phyloP scores from a whole-genome alignment of 2,888 invertebrate species.

The Nymphalis urticae region DNA sequence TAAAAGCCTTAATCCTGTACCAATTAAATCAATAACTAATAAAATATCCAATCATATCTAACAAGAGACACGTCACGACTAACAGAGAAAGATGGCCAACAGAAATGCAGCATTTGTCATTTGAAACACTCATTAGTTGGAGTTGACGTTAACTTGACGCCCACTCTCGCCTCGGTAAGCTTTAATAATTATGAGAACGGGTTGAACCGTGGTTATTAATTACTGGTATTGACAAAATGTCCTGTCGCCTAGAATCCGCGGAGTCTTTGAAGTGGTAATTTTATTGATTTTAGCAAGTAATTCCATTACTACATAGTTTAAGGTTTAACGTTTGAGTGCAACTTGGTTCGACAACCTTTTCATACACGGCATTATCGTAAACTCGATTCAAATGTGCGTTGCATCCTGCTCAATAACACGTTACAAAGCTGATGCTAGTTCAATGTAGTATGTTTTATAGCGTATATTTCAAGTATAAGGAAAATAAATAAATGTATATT shows the following conservation, averaged over 20 bases:
- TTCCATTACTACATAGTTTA: slow-evolving; percentile 39
- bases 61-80: slow-evolving; percentile 50
- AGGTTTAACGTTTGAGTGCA: slow-evolving; percentile 39
- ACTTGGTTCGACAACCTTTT: slow-evolving; percentile 12
- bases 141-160: slow-evolving; percentile 78
- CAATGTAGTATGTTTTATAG: not conserved
- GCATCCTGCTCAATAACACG: slow-evolving; percentile 1
- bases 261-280: slow-evolving; percentile 53
- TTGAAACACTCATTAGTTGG: slow-evolving; percentile 73
- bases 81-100: slow-evolving; percentile 53
- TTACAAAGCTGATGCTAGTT: not conserved
- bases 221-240: slow-evolving; percentile 74
- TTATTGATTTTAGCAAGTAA: slow-evolving; percentile 52
- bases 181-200: slow-evolving; percentile 75
- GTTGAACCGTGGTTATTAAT: slow-evolving; percentile 66
- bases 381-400: slow-evolving; percentile 1
- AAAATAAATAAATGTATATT: not conserved
- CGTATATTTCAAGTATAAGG: not conserved
- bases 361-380: slow-evolving; percentile 17
- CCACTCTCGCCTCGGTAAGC: slow-evolving; percentile 65
- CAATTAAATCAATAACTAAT: slow-evolving; percentile 15
- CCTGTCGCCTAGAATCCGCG: slow-evolving; percentile 52
- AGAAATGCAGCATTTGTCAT: slow-evolving; percentile 75
- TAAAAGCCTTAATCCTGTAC: not conserved
- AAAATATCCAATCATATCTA: not conserved